Percentiles rank a stretch among this genome's conserved stretches.
Evolutionary conservation across 2,888 invertebrate species (phyloP).

Genomic region (Taenaris catops): DNA sequence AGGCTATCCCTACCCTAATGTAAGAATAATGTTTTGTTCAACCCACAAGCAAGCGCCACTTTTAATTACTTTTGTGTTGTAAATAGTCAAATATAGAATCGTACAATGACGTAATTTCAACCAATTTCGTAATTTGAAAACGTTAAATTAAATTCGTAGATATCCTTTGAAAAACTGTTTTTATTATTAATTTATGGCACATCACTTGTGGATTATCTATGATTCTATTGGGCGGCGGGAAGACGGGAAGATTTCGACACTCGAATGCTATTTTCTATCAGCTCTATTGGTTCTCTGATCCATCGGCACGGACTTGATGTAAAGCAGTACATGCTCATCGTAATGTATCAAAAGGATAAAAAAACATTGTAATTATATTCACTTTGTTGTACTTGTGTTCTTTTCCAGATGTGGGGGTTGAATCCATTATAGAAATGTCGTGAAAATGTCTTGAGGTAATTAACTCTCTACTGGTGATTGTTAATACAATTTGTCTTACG

Average conservation of each 20-base stretch:
- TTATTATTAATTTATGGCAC: too few species aligned
- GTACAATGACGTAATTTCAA: too few species aligned
- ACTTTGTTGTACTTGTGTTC: conserved; percentile 80
- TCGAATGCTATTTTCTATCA: not conserved
- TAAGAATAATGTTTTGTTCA: too few species aligned
- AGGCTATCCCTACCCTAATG: too few species aligned
- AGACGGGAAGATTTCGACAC: not conserved
- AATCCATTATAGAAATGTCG: conserved; percentile 77
- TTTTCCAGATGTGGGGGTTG: conserved; percentile 79
- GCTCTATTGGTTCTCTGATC: conserved; percentile 6
- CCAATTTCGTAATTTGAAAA: too few species aligned
- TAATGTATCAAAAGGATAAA: conserved; percentile 28
- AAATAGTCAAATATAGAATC: too few species aligned
- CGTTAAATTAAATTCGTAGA: too few species aligned
- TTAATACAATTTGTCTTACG: conserved; percentile 61
- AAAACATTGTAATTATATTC: conserved; percentile 53
- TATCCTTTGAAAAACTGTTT: too few species aligned
- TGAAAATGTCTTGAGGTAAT: conserved; percentile 79
- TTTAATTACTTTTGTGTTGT: too few species aligned
- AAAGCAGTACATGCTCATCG: conserved; percentile 65
- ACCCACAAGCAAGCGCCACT: too few species aligned
- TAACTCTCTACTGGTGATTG: conserved; percentile 77
- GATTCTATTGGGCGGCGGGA: not conserved
- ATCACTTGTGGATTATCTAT: too few species aligned
- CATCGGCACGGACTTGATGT: conserved; percentile 63